Evolutionary conservation across 2,113 vertebrate species (phyloP), one percentile per base, ranked within the genome.

Genomic region (Hystrix brachyura): DNA sequence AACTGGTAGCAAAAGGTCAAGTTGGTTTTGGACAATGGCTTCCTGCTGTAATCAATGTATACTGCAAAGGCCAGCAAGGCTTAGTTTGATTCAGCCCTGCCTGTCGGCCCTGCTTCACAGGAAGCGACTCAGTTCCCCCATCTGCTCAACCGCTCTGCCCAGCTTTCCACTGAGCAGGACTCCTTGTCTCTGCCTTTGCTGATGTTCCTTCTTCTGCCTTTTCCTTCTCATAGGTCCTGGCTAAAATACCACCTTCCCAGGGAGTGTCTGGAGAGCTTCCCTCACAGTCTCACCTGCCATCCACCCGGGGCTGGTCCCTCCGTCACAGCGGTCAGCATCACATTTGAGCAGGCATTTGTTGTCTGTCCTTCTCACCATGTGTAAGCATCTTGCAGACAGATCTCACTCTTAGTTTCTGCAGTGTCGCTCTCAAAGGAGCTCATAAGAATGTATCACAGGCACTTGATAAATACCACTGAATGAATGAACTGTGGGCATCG

Each of bases 301-400:
- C 3, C 0, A 27, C 62, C 27, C 25, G 9, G 62, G 3, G 3
- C 59, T 19, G 27, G 60, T 17, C 64, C 64, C 64, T 65, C 29
- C 64, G 11, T 21, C 10, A 17, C 27, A 1, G 32, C 1, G n/a
- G 18, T 32, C 46, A 3, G 13, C 3, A 29, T 57, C 32, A 43
- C 19, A 32, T 10, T 4, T 19, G 46, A 34, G 19, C 5, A 46
- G 0, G 0, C 2, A 5, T 32, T 21, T 32, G 14, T 14, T 32
- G 13, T 46, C 59, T 71, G 34, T 15, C 46, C 5, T 9, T 38
- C 18, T 55, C 32, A 6, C 34, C 51, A 27, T 60, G 21, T 4
- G 21, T 46, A 51, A 72, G 55, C 9, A 7, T n/a, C 13, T 11
- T 25, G 43, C 60, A 53, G 59, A 17, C 19, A 12, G 2, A 72